Evolutionary conservation across 2,113 vertebrate genomes (phyloP), one percentile per base, ranked within the genome.

Genomic region (Ibidorhyncha struthersii): DNA sequence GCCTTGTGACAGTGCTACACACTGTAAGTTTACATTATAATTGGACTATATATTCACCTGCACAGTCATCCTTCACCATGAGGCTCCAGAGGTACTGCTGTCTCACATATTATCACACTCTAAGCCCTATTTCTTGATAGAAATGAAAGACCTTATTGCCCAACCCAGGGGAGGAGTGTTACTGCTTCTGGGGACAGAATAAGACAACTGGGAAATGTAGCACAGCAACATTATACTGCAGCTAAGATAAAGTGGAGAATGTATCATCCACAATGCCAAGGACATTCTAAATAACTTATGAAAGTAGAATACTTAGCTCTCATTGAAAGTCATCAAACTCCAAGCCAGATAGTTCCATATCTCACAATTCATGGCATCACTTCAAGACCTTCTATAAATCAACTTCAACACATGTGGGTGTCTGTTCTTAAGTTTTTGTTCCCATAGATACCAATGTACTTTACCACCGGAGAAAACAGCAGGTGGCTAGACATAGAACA

Each of bases 361-460:
- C 82, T 93, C 87, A 70, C 69, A 95, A 40, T 83, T 65, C 27
- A 2, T 72, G n/a, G 94, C 87, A 93, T 74, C 85, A 63, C 87
- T 97, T 97, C 95, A 94, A 97, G 92, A 82, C 96, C 93, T 93
- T 93, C 88, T 92, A 78, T 93, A 96, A 97, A 96, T 90, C 93
- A 73, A 96, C 90, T 96, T 96, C 84, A 96, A 77, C 82, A 92
- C 92, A 83, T 56, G 97, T 96, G 96, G 96, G 97, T 92, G 96
- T 95, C 93, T 90, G 94, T 92, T 95, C 94, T 95, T 89, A 94
- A 93, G 92, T 82, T 96, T 97, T 94, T 90, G 95, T 97, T 97
- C 96, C 96, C 97, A 97, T 97, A 95, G 96, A 69, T 97, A 97
- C 97, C 80, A 73, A 72, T 93, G 91, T 96, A 63, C 91, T 97